These are phyloP conservation scores for Pycnonotus jocosus DNA, from an alignment of 2,113 vertebrate species.

Conservation along the genomic window DNA sequence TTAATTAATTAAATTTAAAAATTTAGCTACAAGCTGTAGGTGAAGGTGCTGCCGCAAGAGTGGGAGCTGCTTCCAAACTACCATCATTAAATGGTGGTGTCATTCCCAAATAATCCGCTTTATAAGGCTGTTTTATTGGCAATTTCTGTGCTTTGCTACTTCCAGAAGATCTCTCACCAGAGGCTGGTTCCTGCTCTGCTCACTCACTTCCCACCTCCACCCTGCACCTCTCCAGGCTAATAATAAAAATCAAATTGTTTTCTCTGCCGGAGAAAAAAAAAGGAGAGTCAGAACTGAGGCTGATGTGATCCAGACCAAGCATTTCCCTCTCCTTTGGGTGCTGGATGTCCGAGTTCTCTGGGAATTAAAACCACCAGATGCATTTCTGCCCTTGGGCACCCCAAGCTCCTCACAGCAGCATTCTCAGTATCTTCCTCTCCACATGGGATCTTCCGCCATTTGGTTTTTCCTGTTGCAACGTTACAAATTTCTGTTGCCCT, in stretches of 20 bases:
- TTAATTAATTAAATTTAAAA: background rate
- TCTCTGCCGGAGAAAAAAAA: background rate
- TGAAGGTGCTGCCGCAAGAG: background rate
- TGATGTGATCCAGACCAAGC: background rate
- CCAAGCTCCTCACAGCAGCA: accelerated
- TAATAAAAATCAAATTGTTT: background rate
- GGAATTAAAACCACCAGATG: background rate
- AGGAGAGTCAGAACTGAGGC: background rate
- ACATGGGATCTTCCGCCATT: background rate
- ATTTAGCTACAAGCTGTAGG: background rate
- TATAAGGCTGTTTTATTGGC: background rate
- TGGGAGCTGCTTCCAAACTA: background rate
- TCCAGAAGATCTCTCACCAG: background rate
- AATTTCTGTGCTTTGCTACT: background rate
- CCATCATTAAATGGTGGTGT: background rate
- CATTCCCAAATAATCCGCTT: background rate
- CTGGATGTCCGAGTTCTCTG: background rate
- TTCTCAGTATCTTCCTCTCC: background rate
- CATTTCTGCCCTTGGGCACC: background rate
- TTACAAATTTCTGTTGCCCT: background rate
- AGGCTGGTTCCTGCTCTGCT: background rate
- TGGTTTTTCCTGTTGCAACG: background rate
- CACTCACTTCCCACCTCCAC: background rate
- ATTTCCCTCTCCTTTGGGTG: background rate
- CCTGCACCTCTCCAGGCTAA: background rate